phyloP scores from a whole-genome alignment of 1,140 invertebrate genomes.

The Lucilia cuprina region DNA sequence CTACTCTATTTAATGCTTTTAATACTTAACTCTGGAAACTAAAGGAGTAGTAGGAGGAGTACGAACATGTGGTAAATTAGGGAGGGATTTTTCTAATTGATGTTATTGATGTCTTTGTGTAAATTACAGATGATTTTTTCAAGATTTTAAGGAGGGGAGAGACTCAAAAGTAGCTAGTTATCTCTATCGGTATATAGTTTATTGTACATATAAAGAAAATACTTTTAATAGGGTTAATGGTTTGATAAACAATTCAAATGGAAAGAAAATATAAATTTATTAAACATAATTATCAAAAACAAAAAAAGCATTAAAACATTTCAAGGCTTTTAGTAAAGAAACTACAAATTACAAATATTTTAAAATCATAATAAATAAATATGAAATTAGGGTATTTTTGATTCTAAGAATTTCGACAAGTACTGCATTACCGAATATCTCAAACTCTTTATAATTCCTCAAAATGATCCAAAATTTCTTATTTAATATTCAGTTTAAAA shows the following conservation, averaged over 20 bases:
- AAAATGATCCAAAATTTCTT: too few species aligned
- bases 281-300: background rate
- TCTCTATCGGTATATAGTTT: background rate
- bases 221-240: conserved; percentile 31
- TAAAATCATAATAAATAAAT: background rate
- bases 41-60: background rate
- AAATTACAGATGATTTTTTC: background rate
- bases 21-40: background rate
- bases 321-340: too few species aligned
- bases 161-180: background rate
- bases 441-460: too few species aligned
- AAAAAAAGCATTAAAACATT: background rate
- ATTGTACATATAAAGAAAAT: background rate
- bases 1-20: conserved; percentile 19
- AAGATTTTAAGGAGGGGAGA: background rate
- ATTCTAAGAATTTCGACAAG: too few species aligned
- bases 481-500: background rate
- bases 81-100: conserved; percentile 27
- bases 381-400: too few species aligned
- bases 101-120: conserved; percentile 10
- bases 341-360: background rate
- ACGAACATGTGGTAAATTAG: background rate
- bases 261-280: background rate
- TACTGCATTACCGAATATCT: too few species aligned
- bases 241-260: background rate